These are phyloP conservation scores for Odobenus rosmarus DNA, from an alignment of 2,113 vertebrate species.

Conservation along the genomic window DNA sequence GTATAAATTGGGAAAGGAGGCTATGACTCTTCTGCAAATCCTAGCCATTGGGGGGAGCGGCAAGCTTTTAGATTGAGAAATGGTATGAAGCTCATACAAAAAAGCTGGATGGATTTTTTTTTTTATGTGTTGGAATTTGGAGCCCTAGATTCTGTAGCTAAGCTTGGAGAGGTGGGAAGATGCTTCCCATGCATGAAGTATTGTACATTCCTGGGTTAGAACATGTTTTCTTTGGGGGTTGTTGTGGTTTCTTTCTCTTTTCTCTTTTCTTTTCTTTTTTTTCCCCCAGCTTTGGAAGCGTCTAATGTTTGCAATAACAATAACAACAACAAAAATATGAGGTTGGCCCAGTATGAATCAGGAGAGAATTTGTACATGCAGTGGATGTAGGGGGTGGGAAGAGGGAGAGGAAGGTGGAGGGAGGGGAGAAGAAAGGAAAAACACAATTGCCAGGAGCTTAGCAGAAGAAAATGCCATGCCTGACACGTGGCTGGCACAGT, in stretches of 20 bases:
- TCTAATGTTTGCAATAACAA: conserved; percentile 61
- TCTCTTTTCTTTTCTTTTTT: neutral
- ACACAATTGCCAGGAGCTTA: neutral
- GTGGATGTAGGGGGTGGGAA: neutral
- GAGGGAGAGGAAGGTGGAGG: neutral
- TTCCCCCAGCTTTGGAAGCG: conserved; percentile 53
- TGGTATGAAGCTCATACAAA: neutral
- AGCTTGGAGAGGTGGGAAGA: conserved; percentile 67
- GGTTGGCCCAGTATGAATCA: conserved; percentile 17
- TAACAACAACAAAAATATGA: conserved; percentile 69
- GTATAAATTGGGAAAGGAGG: neutral
- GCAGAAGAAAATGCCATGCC: neutral
- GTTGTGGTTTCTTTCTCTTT: conserved; percentile 69
- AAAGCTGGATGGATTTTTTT: neutral
- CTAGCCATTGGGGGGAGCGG: neutral
- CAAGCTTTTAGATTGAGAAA: conserved; percentile 32
- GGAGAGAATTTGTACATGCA: conserved; percentile 24
- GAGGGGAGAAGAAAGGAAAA: conserved; percentile 47
- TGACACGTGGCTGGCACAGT: neutral
- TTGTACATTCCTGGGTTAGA: conserved; percentile 54
- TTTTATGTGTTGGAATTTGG: conserved; percentile 55
- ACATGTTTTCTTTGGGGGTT: conserved; percentile 72
- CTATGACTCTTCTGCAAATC: neutral
- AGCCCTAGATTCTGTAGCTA: conserved; percentile 48
- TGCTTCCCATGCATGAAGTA: conserved; percentile 57